These are phyloP conservation scores for Neotragus pygmaeus DNA, from an alignment of 2,113 vertebrate species.

Conservation along the genomic window DNA sequence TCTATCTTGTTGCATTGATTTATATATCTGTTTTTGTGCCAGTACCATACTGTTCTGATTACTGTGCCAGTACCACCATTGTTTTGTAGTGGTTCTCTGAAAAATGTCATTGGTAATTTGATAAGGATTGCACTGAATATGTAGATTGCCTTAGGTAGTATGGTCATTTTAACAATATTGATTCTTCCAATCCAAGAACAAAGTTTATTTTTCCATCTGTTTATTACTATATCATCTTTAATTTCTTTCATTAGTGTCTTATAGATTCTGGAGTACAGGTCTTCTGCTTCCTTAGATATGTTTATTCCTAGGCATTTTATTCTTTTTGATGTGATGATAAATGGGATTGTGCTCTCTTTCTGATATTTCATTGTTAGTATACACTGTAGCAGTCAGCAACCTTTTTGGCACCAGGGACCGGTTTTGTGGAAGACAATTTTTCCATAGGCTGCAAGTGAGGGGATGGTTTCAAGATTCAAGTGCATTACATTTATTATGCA, in stretches of 20 bases:
- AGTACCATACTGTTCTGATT: background rate
- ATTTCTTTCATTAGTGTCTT: background rate
- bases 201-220: background rate
- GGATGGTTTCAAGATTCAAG: background rate
- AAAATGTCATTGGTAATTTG: background rate
- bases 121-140: background rate
- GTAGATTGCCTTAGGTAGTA: background rate
- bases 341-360: background rate
- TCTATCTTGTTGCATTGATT: background rate
- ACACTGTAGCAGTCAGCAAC: background rate
- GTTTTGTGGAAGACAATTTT: background rate
- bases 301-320: background rate
- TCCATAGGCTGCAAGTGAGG: background rate
- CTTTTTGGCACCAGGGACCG: background rate
- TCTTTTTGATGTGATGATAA: background rate
- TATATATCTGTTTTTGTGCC: background rate
- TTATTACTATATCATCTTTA: background rate
- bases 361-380: background rate
- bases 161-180: no score
- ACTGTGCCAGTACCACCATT: background rate
- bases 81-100: background rate
- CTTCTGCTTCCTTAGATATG: background rate
- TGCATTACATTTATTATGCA: background rate
- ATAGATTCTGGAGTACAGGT: background rate
- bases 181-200: background rate